Base-by-base conservation (phyloP, 1,140 invertebrate genomes). In the Dendrolimus kikuchii region DNA sequence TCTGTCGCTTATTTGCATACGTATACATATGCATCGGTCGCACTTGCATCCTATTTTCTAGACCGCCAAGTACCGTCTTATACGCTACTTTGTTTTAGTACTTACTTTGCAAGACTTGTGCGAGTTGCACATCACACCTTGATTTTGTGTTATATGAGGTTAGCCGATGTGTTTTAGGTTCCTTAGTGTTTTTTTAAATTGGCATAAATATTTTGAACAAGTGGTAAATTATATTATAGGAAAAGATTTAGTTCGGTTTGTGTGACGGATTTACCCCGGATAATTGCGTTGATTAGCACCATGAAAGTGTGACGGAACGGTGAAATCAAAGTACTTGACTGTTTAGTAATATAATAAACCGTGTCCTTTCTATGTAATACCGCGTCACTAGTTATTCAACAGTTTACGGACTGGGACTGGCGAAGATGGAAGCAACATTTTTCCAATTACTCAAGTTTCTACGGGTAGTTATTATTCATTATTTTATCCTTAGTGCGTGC, bases 271-370 rank as follows among this genome's bases (percentile, higher is more conserved):
- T 39, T 37, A 41, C 42, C 49, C 5, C 5, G 36, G 46, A 6
- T 47, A 23, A 23, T 47, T 8, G 23, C 46, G 36, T 37, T 53
- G 47, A 55, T 55, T 66, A 53, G 38, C 47, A 55, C 45, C 49
- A 68, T 62, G 66, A 79, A 78, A 78, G 74, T 79, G 78, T 73
- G 68, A 71, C 66, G 57, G 68, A 74, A 65, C 68, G 46, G 71
- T 71, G 71, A 73, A 77, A 81, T 68, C 65, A 46, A 64, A 59
- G 53, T 23, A 23, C 23, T 23, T 23, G 23, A 44, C 10, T 57
- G 53, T 55, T 62, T 62, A 54, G 50, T 59, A 60, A 63, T 56
- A 63, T 57, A 46, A 60, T 55, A 52, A 62, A 49, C 55, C 45
- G 60, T 57, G 55, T 54, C 23, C 23, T 23, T 23, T 3, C 23